Percentiles rank a stretch among this genome's conserved stretches.
Evolutionary conservation across 1,140 invertebrate species (phyloP).

Genomic region (Dolichoris vasculosae): DNA sequence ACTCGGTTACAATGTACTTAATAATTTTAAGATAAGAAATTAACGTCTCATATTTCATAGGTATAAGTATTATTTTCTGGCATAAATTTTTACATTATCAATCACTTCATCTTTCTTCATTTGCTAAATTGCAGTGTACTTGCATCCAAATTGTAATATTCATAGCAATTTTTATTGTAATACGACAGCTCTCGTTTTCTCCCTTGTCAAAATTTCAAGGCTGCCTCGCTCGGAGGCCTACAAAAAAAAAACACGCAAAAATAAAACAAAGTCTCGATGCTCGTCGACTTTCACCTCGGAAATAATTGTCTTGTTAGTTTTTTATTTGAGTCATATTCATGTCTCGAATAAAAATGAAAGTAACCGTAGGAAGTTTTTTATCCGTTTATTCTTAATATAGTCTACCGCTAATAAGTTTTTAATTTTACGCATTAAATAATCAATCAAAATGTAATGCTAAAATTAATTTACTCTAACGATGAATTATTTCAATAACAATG

Average conservation of each 20-base stretch:
- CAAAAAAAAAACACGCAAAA: neutral
- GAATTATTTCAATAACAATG: neutral
- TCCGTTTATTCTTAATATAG: neutral
- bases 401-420: neutral
- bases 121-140: neutral
- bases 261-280: neutral
- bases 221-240: neutral
- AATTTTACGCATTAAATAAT: neutral
- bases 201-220: conserved; percentile 27
- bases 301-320: conserved; percentile 23
- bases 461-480: too few species aligned
- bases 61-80: neutral
- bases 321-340: neutral
- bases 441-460: neutral
- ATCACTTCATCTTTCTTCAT: neutral
- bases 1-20: neutral
- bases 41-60: neutral
- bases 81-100: neutral
- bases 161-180: neutral
- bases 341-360: neutral
- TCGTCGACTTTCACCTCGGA: conserved; percentile 19
- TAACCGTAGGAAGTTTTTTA: neutral
- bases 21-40: neutral
- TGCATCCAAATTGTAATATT: conserved; percentile 8
- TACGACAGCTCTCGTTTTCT: neutral